Percentiles rank a stretch among this genome's conserved stretches.
phyloP scores from a whole-genome alignment of 37 sponge, comb jelly and placozoan species.

The Amphimedon queenslandica region DNA sequence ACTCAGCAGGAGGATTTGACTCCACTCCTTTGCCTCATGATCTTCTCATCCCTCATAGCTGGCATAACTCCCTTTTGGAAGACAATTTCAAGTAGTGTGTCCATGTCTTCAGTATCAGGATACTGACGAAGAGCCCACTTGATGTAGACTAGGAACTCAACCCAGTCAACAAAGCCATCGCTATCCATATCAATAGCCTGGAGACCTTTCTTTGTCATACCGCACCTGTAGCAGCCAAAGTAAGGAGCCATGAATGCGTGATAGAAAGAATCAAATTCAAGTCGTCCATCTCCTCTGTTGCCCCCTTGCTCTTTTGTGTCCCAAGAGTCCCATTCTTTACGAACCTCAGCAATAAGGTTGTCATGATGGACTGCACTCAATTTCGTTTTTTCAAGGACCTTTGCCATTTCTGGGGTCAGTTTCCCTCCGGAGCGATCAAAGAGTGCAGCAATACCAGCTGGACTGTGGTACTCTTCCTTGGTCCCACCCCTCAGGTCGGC shows the following conservation, averaged over 20 bases:
- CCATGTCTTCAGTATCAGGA: constrained; percentile 37
- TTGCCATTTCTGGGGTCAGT: constrained; percentile 52
- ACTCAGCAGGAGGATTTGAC: not conserved
- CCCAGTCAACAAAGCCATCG: constrained; percentile 79
- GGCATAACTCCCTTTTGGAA: constrained; percentile 84
- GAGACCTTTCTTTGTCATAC: constrained; percentile 45
- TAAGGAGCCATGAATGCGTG: constrained; percentile 84
- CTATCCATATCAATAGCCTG: constrained; percentile 78
- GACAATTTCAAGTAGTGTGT: constrained; percentile 48
- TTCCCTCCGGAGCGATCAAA: constrained; percentile 82
- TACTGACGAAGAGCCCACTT: constrained; percentile 84
- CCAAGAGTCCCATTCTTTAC: constrained; percentile 69
- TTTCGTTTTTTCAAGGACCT: constrained; percentile 36
- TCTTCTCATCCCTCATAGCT: constrained; percentile 69
- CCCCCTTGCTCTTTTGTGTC: constrained; percentile 40
- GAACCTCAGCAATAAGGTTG: constrained; percentile 53
- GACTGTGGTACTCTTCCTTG: constrained; percentile 89
- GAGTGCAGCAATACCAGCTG: constrained; percentile 53
- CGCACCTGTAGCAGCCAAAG: constrained; percentile 85
- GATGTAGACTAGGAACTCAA: constrained; percentile 75
- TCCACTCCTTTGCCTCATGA: constrained; percentile 2
- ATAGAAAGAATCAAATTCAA: constrained; percentile 81
- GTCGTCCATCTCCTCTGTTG: constrained; percentile 35
- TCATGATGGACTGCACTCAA: constrained; percentile 24
- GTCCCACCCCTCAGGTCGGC: constrained; percentile 46